Evolutionary conservation across 2,797 vertebrate genomes (phyloP).

Genomic region (Falco concolor): DNA sequence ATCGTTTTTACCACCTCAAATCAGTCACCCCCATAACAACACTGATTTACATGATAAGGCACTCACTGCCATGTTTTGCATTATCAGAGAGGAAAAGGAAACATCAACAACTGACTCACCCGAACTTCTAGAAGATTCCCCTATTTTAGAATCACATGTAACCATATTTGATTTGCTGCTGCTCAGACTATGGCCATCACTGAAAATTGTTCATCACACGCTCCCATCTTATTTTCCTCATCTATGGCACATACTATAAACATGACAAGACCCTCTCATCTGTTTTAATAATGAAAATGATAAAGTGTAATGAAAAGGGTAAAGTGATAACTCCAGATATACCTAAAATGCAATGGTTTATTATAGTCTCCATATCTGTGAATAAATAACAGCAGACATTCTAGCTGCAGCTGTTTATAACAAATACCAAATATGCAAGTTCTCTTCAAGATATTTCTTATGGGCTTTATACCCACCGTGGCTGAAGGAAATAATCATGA

Average conservation of each 20-base stretch:
- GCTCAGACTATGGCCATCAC: neutral
- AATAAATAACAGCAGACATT: neutral
- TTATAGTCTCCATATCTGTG: neutral
- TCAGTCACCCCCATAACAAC: neutral
- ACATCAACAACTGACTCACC: neutral
- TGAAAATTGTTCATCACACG: neutral
- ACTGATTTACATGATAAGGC: neutral
- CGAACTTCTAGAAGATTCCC: neutral
- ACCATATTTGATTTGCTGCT: neutral
- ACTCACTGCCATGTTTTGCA: neutral
- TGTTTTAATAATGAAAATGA: neutral
- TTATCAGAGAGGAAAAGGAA: neutral
- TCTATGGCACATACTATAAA: neutral
- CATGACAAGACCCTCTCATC: neutral
- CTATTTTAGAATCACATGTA: neutral
- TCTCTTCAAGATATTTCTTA: neutral
- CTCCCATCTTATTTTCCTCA: neutral
- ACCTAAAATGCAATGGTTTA: neutral
- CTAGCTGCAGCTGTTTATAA: neutral
- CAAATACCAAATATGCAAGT: neutral
- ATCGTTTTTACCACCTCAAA: neutral
- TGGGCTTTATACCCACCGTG: neutral
- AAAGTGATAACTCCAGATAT: accelerated
- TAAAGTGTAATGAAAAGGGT: neutral
- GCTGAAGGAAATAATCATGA: neutral